Conservation (phyloP, 2,113 vertebrate genomes). For the Aptenodytes patagonicus region DNA sequence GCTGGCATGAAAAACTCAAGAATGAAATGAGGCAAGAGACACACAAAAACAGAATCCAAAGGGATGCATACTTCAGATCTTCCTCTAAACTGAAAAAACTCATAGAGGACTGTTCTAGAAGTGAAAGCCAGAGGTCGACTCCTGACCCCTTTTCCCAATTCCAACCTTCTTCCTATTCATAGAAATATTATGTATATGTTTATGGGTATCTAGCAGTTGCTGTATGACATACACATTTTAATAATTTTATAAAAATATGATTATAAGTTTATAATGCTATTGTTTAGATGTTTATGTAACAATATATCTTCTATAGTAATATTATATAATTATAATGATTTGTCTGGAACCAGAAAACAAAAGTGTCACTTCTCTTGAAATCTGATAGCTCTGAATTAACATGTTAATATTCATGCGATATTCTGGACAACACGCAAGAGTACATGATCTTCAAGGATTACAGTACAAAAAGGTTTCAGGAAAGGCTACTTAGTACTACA, state of each 20-base stretch:
- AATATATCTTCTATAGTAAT: background rate
- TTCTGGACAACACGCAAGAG: background rate
- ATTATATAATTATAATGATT: background rate
- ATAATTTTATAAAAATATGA: background rate
- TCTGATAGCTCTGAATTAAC: background rate
- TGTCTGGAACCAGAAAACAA: background rate
- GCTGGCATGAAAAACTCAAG: background rate
- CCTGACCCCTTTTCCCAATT: background rate
- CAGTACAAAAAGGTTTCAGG: background rate
- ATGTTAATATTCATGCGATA: background rate
- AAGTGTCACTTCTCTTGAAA: background rate
- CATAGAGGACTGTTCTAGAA: background rate
- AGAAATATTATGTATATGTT: background rate
- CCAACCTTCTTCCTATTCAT: background rate
- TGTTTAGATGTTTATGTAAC: background rate
- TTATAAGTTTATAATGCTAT: background rate
- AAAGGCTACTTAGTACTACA: background rate
- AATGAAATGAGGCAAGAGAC: background rate
- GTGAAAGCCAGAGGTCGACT: background rate
- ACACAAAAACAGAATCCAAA: background rate
- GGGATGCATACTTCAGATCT: accelerated
- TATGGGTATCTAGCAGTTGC: background rate
- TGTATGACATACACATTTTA: background rate
- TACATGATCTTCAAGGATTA: background rate
- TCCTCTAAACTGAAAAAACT: background rate